Percentiles rank a stretch among this genome's conserved stretches.
These are phyloP conservation scores for Centruroides sculpturatus DNA, from an alignment of 1,140 invertebrate genomes.

Conservation along the genomic window DNA sequence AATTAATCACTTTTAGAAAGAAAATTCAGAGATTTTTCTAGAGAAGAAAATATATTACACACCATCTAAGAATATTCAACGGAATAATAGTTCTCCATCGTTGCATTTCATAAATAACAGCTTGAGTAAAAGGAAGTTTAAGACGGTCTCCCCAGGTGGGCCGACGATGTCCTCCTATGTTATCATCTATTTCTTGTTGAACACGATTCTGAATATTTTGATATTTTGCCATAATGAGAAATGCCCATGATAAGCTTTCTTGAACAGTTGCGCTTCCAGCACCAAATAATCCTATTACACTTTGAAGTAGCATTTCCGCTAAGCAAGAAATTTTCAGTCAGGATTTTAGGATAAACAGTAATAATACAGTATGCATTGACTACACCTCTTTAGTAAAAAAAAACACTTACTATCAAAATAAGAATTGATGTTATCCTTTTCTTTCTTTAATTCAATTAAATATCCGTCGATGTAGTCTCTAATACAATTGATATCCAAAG, in stretches of 20 bases:
- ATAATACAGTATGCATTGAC: no score
- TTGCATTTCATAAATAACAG: conserved; percentile 5
- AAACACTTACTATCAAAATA: conserved; percentile 5
- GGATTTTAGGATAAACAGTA: no score
- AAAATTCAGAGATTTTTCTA: no score
- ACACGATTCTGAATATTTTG: conserved; percentile 19
- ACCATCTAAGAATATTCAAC: no score
- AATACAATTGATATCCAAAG: conserved; percentile 43
- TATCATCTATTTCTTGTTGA: conserved; percentile 25
- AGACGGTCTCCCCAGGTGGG: conserved; percentile 13
- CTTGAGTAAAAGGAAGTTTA: conserved; percentile 19
- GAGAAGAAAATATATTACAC: no score
- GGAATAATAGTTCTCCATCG: not conserved
- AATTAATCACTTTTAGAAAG: no score
- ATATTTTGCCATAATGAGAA: not conserved
- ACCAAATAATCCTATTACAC: no score
- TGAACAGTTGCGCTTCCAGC: no score
- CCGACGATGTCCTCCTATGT: conserved; percentile 18
- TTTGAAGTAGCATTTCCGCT: no score
- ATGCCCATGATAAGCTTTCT: no score
- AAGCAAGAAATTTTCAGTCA: no score
- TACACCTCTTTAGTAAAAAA: not conserved
- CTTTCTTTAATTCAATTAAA: conserved; percentile 48
- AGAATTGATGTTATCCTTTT: conserved; percentile 1
- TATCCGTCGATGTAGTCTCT: conserved; percentile 76